A percentile compares a stretch with the other conserved stretches of the same genome.
phyloP scores from a whole-genome alignment of 2,113 vertebrate genomes.

The Callopanchax toddi region DNA sequence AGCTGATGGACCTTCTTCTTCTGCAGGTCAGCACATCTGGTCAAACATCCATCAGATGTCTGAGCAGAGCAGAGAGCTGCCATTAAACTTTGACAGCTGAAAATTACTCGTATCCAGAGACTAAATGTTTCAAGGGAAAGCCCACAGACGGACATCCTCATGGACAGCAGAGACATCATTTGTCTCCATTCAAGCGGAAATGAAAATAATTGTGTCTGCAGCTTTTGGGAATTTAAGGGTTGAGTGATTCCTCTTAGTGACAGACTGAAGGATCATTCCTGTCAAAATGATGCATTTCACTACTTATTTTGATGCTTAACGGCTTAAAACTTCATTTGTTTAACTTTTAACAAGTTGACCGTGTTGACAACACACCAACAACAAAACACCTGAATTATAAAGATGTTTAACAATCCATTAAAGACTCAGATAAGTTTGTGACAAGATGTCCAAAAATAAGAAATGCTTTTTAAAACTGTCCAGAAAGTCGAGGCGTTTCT shows the following conservation, averaged over 20 bases:
- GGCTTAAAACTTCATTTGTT: too few relatives aligned
- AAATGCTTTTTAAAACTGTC: not conserved
- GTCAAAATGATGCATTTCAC: not conserved
- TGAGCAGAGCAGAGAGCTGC: slow-evolving; percentile 27
- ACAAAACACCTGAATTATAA: not conserved
- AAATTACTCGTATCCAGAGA: slow-evolving; percentile 13
- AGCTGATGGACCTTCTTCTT: not conserved
- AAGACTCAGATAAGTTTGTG: not conserved
- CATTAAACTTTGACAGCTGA: slow-evolving; percentile 36
- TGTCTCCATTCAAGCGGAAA: slow-evolving; percentile 37
- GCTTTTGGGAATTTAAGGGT: not conserved
- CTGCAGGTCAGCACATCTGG: slow-evolving; percentile 16
- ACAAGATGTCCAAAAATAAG: not conserved
- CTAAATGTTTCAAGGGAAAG: slow-evolving; percentile 1
- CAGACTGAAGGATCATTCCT: slow-evolving; percentile 12
- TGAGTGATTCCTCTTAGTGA: slow-evolving; percentile 3
- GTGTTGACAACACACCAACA: not conserved
- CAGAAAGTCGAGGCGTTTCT: not conserved
- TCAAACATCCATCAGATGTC: slow-evolving; percentile 15
- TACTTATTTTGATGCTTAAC: not conserved
- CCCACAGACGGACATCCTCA: not conserved
- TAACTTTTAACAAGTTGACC: not conserved
- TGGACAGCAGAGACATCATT: slow-evolving; percentile 4
- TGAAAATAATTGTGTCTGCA: slow-evolving; percentile 12
- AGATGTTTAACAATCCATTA: not conserved